These are phyloP conservation scores for Aleiodes sp. DNA, from an alignment of 1,140 invertebrate species.

Conservation along the genomic window DNA sequence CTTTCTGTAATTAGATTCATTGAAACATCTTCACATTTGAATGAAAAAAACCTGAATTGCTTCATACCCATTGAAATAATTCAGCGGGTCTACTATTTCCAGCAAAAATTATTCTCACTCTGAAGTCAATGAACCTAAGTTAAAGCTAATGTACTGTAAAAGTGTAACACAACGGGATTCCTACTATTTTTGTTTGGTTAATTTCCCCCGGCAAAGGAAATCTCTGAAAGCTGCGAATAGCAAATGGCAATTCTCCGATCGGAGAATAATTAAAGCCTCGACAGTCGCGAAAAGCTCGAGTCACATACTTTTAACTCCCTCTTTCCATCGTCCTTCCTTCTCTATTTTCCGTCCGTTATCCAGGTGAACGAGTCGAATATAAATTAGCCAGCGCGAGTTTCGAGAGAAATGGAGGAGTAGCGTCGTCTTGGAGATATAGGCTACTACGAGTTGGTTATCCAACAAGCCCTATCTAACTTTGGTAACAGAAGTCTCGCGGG, in stretches of 20 bases:
- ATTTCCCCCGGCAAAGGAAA: not conserved
- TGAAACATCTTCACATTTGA: too few relatives aligned
- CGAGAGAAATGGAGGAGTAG: not conserved
- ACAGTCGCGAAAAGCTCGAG: constrained; percentile 29
- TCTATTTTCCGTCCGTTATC: constrained; percentile 40
- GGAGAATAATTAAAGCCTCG: constrained; percentile 47
- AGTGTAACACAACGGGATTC: not conserved
- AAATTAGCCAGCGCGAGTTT: constrained; percentile 41
- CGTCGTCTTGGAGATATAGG: constrained; percentile 29
- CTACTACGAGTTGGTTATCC: not conserved
- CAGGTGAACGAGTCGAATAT: constrained; percentile 46
- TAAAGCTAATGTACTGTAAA: not conserved
- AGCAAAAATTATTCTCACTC: not conserved
- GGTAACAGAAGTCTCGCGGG: not conserved
- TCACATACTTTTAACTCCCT: not conserved
- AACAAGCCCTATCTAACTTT: constrained; percentile 32
- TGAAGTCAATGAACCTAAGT: not conserved
- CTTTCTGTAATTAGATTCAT: too few relatives aligned
- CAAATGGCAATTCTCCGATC: not conserved
- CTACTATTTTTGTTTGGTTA: not conserved
- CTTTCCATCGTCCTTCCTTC: not conserved
- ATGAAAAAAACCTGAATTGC: too few relatives aligned
- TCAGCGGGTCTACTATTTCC: not conserved
- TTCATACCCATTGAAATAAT: too few relatives aligned
- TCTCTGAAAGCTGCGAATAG: not conserved